A percentile compares a stretch with the other conserved stretches of the same genome.
phyloP scores from a whole-genome alignment of 2,113 vertebrate species.

The Fulmarus glacialis region DNA sequence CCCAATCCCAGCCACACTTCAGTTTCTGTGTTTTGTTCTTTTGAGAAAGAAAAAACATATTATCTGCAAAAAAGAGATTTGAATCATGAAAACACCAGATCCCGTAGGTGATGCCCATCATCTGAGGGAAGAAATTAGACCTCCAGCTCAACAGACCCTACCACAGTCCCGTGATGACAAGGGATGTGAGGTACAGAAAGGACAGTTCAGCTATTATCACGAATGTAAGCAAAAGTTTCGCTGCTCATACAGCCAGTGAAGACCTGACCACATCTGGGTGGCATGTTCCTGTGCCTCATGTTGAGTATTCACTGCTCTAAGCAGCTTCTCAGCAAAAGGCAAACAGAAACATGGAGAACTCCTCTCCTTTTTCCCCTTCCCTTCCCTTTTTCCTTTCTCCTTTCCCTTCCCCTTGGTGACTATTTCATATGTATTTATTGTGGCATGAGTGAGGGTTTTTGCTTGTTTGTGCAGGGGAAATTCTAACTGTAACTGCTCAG shows the following conservation, averaged over 20 bases:
- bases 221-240: background rate
- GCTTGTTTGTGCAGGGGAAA: background rate
- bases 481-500: background rate
- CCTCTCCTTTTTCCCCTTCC: too few species aligned
- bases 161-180: background rate
- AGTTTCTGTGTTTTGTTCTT: background rate
- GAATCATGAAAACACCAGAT: background rate
- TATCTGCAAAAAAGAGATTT: background rate
- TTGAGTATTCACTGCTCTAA: background rate
- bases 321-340: background rate
- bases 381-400: accelerated
- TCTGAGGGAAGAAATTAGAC: background rate
- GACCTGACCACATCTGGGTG: background rate
- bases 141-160: background rate
- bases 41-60: background rate
- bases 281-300: background rate
- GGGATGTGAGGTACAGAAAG: background rate
- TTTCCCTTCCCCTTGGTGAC: background rate
- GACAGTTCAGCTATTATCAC: background rate
- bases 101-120: background rate
- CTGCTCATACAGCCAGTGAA: background rate
- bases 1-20: background rate
- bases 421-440: background rate
- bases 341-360: background rate
- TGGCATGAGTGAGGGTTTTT: background rate